Conservation (phyloP, 2,113 vertebrate species). For the Erinaceus europaeus region DNA sequence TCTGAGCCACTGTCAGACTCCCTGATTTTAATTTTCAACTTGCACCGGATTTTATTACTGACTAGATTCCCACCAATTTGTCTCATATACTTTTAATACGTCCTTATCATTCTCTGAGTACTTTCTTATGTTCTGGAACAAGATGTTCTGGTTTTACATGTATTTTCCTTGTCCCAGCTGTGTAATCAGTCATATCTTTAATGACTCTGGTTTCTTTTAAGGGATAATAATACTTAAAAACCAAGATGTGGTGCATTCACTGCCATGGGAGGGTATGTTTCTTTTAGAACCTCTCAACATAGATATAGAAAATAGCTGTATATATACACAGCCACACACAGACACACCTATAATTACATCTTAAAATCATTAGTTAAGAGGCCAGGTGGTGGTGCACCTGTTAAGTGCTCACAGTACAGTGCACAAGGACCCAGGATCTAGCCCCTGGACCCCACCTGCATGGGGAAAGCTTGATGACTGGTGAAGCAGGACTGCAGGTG, state of each 20-base stretch:
- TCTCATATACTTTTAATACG: neutral
- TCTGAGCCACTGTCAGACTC: no score
- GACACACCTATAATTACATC: neutral
- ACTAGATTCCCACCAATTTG: neutral
- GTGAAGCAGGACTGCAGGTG: no score
- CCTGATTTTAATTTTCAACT: neutral
- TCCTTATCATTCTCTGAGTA: neutral
- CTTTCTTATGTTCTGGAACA: neutral
- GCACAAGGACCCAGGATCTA: no score
- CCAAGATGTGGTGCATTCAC: neutral
- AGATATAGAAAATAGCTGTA: neutral
- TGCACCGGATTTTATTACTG: neutral
- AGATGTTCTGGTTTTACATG: neutral
- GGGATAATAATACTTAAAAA: slow-evolving; percentile 19
- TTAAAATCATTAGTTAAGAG: no score
- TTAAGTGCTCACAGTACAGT: no score
- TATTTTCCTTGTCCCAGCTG: neutral
- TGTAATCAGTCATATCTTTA: neutral
- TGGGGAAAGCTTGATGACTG: no score
- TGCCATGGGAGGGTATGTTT: neutral
- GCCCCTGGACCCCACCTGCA: no score
- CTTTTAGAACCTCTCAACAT: neutral
- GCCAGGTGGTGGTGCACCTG: no score
- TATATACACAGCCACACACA: neutral
- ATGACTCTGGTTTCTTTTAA: neutral